Evolutionary conservation across 2,888 invertebrate species (phyloP).

Genomic region (Cryptocephalus primarius): DNA sequence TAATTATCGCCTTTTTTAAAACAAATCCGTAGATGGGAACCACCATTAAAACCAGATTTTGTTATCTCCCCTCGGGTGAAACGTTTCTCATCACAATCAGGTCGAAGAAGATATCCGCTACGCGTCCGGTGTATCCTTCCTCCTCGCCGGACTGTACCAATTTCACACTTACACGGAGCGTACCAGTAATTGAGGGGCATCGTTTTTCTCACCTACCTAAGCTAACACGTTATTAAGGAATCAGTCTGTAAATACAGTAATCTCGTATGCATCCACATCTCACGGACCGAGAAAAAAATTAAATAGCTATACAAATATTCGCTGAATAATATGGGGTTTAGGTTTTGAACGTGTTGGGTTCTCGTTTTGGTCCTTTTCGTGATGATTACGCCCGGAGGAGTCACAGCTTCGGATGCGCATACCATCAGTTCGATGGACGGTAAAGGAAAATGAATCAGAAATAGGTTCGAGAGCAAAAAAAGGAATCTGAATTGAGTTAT

Average conservation of each 20-base stretch:
- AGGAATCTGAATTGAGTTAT: too few relatives aligned
- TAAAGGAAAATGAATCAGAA: constrained; percentile 2
- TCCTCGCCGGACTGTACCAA: neutral
- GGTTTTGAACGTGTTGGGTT: constrained; percentile 3
- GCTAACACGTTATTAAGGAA: constrained; percentile 24
- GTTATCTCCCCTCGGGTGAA: too few relatives aligned
- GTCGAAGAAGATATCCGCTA: too few relatives aligned
- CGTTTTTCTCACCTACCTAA: constrained; percentile 21
- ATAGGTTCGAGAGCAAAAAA: neutral
- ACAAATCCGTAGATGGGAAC: too few relatives aligned
- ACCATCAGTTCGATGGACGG: neutral
- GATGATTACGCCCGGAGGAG: neutral
- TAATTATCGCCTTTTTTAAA: too few relatives aligned
- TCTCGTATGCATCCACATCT: constrained; percentile 14
- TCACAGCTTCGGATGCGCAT: neutral
- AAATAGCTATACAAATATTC: constrained; percentile 3
- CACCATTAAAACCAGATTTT: too few relatives aligned
- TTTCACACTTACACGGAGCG: constrained; percentile 5
- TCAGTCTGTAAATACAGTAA: constrained; percentile 22
- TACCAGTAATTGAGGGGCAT: constrained; percentile 13
- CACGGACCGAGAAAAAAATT: constrained; percentile 2
- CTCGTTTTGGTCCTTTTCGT: too few relatives aligned
- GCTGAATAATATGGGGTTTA: constrained; percentile 9
- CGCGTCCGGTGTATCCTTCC: too few relatives aligned
- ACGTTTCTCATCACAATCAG: too few relatives aligned